A percentile compares a stretch with the other conserved stretches of the same genome.
Conservation (phyloP, 2,888 invertebrate species). For the Eledone cirrhosa region DNA sequence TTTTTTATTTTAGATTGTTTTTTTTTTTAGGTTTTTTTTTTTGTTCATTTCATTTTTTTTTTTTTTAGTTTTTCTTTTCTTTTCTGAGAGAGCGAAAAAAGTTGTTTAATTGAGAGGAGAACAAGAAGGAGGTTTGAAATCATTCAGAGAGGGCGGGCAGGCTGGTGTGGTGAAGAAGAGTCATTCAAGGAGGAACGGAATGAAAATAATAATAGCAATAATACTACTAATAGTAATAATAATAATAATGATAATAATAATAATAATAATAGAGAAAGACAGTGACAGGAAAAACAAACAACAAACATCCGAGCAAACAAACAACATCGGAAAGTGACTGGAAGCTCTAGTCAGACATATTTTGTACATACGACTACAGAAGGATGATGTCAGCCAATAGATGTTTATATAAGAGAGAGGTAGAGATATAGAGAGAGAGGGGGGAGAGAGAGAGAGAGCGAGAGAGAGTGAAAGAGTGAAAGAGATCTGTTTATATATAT, state of each 20-base stretch:
- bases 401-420: background rate
- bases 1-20: too few species aligned
- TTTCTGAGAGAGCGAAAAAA: too few species aligned
- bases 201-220: background rate
- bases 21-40: too few species aligned
- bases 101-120: background rate
- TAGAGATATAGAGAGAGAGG: background rate
- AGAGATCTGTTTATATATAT: background rate
- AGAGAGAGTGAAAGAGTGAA: background rate
- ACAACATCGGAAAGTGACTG: background rate
- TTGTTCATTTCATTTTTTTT: too few species aligned
- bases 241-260: too few species aligned
- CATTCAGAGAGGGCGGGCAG: background rate
- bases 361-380: too few species aligned
- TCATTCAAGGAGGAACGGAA: background rate
- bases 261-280: background rate
- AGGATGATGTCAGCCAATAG: too few species aligned
- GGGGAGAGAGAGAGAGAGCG: background rate
- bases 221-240: too few species aligned
- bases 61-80: too few species aligned
- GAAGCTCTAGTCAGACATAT: too few species aligned
- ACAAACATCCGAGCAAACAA: background rate
- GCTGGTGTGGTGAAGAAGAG: too few species aligned
- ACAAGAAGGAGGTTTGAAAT: background rate
- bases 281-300: background rate